phyloP scores from a whole-genome alignment of 53 echinoderm and acorn worm genomes.

The Arbacia lixula region DNA sequence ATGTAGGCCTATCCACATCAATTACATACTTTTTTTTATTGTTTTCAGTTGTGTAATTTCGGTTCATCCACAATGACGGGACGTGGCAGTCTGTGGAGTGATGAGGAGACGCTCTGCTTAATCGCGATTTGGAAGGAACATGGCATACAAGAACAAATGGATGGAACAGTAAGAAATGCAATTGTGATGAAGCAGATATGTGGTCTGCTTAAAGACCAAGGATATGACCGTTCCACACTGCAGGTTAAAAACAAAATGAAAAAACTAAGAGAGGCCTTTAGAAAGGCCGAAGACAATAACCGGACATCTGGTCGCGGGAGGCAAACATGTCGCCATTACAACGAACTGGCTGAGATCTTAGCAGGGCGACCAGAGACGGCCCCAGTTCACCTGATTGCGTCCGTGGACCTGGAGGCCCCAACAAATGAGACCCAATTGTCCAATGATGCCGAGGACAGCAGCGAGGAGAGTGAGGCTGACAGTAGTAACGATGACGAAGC shows the following conservation, averaged over 20 bases:
- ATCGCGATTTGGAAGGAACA: constrained; percentile 1
- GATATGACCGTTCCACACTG: neutral
- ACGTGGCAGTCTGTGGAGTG: too few species aligned
- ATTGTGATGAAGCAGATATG: neutral
- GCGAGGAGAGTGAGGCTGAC: neutral
- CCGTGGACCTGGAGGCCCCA: neutral
- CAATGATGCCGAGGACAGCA: neutral
- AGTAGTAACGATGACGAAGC: neutral
- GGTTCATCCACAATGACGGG: too few species aligned
- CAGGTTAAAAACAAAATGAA: constrained; percentile 22
- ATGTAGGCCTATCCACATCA: too few species aligned
- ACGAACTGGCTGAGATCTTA: neutral
- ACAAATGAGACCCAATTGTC: neutral
- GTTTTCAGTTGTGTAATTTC: too few species aligned
- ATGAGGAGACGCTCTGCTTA: too few species aligned
- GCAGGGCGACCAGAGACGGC: constrained; percentile 7
- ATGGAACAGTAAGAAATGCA: constrained; percentile 21
- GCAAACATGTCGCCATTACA: neutral
- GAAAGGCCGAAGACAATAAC: constrained; percentile 28
- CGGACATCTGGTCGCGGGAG: constrained; percentile 12
- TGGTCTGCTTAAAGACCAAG: neutral
- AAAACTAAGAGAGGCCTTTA: constrained; percentile 1
- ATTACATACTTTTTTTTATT: too few species aligned
- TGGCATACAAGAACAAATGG: constrained; percentile 3
- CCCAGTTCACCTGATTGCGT: neutral